Base-by-base conservation (phyloP, 2,888 invertebrate species). In the Ormyrus labotus region DNA sequence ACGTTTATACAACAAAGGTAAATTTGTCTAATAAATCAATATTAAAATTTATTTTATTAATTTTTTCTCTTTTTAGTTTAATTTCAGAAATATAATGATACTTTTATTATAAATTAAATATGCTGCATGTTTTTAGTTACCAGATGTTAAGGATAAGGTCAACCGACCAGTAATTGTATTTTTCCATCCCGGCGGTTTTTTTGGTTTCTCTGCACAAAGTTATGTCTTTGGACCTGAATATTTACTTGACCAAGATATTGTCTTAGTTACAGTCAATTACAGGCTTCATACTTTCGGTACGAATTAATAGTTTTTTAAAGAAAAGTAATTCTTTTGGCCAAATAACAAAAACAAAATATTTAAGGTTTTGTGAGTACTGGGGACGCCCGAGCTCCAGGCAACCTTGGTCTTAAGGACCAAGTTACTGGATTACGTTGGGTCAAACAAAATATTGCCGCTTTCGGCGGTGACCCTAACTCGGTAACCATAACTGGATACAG, bases 341-440 rank as follows among this genome's bases (percentile, higher is more conserved):
- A 34, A 34, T 34, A 34, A 1, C 19, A 19, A 3, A 61, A 34
- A 3, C 61, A 5, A 19, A 50, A 13, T 5, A 68, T 11, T 71
- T 64, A 10, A 92, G 94, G 94, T 2, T 94, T 93, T 85, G 85
- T 94, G 51, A 93, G 93, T 83, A 95, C 94, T 0, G 95, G 95
- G 0, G 95, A 94, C 69, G 91, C 92, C 64, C 91, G 92, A 68
- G 94, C 94, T 0, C 93, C 94, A 0, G 95, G 95, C 0, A 95
- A 95, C 87, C 92, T 93, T 83, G 95, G 94, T 0, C 89, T 95
- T 53, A 95, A 95, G 87, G 95, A 95, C 88, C 95, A 95, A 89
- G 95, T 95, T 2, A 90, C 91, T 8, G 94, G 93, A 0, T 87
- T 95, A 81, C 92, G 93, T 83, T 95, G 95, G 95, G 90, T 95